Evolutionary conservation across 1,140 invertebrate genomes (phyloP).

Genomic region (Neelides sp.): DNA sequence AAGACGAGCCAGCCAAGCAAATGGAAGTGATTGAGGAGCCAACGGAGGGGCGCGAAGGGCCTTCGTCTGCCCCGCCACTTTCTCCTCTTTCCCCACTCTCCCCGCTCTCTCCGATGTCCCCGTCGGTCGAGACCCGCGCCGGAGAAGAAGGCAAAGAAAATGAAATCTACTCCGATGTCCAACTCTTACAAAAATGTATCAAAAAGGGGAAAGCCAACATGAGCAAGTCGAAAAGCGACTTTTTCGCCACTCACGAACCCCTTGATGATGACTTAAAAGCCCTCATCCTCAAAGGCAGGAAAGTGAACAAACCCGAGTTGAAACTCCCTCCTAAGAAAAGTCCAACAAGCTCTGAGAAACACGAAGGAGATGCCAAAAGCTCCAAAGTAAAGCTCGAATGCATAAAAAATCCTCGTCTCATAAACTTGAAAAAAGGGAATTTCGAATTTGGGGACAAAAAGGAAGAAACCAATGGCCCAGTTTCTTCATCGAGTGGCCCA

Average conservation of each 20-base stretch:
- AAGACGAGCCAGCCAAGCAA: not conserved
- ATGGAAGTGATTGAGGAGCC: not conserved
- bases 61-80: not conserved
- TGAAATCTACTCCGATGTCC: slow-evolving; percentile 27
- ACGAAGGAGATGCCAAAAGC: too few species aligned
- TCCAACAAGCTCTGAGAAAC: too few species aligned
- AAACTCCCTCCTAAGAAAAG: too few species aligned
- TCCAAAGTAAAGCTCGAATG: too few species aligned
- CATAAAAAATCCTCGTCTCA: too few species aligned
- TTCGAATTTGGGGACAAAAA: slow-evolving; percentile 1
- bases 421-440: too few species aligned
- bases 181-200: slow-evolving; percentile 28
- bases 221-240: too few species aligned
- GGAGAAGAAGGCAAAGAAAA: slow-evolving; percentile 11
- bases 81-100: not conserved
- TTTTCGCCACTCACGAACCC: too few species aligned
- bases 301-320: too few species aligned
- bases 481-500: too few species aligned
- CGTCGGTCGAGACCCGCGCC: not conserved
- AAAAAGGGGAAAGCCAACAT: slow-evolving; percentile 19
- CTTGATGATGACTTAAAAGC: too few species aligned
- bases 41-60: not conserved
- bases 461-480: not conserved
- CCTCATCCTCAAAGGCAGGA: too few species aligned
- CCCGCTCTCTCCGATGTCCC: not conserved